Evolutionary conservation across 2,113 vertebrate species (phyloP).

Genomic region (Cricetomys ansorgei): DNA sequence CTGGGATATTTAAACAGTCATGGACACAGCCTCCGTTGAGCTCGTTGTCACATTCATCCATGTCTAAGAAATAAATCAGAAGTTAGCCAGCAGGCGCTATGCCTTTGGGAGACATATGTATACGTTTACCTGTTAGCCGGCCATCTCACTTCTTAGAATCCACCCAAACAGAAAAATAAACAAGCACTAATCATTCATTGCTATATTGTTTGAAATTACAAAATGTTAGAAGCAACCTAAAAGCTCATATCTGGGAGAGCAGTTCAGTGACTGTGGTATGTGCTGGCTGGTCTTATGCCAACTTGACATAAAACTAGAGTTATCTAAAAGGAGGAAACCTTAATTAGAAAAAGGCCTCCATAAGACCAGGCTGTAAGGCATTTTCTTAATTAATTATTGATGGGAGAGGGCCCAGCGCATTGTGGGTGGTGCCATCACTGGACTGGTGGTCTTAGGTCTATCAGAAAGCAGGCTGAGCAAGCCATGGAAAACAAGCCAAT

Average conservation of each 20-base stretch:
- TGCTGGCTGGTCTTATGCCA: background rate
- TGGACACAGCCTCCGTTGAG: slow-evolving; percentile 98
- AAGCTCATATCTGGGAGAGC: background rate
- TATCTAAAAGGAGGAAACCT: background rate
- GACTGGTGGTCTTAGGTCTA: background rate
- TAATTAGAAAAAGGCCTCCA: background rate
- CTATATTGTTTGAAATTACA: background rate
- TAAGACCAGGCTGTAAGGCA: background rate
- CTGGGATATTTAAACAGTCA: slow-evolving; percentile 97
- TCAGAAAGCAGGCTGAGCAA: background rate
- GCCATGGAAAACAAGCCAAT: background rate
- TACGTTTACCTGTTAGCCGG: background rate
- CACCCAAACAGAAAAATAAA: slow-evolving; percentile 17
- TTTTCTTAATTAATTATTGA: background rate
- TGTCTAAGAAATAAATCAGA: slow-evolving; percentile 89
- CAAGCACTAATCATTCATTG: background rate
- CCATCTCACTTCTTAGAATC: background rate
- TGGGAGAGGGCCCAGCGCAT: background rate
- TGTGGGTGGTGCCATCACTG: background rate
- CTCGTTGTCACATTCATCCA: slow-evolving; percentile 96
- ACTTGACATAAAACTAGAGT: background rate
- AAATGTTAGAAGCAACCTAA: slow-evolving; percentile 24
- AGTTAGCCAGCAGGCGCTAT: slow-evolving; percentile 79
- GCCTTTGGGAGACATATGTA: slow-evolving; percentile 37
- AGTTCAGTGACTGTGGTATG: background rate